Evolutionary conservation across 2,888 invertebrate genomes (phyloP), one percentile per base, ranked within the genome.

Genomic region (Pilophorus perplexus): DNA sequence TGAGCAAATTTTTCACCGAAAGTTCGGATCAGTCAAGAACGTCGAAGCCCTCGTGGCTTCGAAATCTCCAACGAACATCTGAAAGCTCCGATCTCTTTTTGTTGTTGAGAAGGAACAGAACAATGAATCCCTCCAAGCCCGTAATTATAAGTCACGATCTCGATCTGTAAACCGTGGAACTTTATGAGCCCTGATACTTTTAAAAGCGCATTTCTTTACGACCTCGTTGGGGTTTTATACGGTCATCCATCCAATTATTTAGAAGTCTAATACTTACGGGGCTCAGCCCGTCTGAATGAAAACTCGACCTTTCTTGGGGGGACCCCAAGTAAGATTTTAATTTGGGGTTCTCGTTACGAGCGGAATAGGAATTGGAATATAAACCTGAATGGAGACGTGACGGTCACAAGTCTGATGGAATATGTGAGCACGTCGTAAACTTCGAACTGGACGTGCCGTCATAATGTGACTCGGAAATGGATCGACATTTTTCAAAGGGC

Each of bases 71-170:
- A 18, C 46, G 46, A 12, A 46, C 42, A 59, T 59, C 59, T 59
- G 42, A 44, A 44, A 59, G 23, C 25, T 59, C 14, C 23, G 44
- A n/a, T n/a, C n/a, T 59, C 59, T 59, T 59, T 59, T 59, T 25
- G 14, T 46, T 23, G n/a, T 20, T 38, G n/a, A 55, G 44, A 38
- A n/a, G n/a, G 44, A 25, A 42, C 37, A 20, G 59, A 59, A 59
- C 59, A 59, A 59, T 59, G 59, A 59, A 59, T 59, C 44, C 33
- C 23, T n/a, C n/a, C 44, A 8, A 33, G 33, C 62, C 62, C 38
- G 62, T 50, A 62, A 62, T 62, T 62, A 62, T 62, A 62, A 62
- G 62, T 62, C 62, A 62, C 62, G 62, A 62, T 50, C 50, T 62
- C 48, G 62, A 62, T 62, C 62, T 62, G 50, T 48, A 62, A 60